A percentile compares a stretch with the other conserved stretches of the same genome.
Conservation (phyloP, 1,140 invertebrate species). For the Lepidotrigona ventralis region DNA sequence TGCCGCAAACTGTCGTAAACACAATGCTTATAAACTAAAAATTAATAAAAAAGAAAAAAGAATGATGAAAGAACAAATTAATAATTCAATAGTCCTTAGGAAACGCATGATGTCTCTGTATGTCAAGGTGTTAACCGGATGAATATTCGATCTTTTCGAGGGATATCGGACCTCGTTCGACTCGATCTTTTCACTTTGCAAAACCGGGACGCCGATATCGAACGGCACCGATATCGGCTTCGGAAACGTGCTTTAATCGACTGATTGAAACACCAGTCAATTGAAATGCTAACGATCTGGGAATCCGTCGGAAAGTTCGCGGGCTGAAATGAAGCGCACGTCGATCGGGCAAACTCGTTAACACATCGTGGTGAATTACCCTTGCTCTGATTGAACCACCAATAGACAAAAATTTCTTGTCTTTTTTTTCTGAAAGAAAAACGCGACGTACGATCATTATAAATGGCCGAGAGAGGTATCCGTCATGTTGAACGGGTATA, state of each 20-base stretch:
- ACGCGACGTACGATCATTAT: not conserved
- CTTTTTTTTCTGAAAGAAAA: not conserved
- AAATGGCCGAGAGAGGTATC: constrained; percentile 14
- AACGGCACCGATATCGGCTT: not conserved
- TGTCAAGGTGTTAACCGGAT: constrained; percentile 40
- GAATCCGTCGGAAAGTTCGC: not conserved
- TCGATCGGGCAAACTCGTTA: not conserved
- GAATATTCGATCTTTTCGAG: constrained; percentile 47
- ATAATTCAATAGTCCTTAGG: no score
- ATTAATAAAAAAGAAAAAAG: no score
- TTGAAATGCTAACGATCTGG: not conserved
- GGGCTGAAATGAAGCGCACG: not conserved
- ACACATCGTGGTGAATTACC: not conserved
- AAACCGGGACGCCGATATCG: no score
- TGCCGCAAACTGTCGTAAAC: no score
- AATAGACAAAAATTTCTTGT: not conserved
- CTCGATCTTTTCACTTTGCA: constrained; percentile 7
- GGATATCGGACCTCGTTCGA: not conserved
- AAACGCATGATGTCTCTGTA: no score
- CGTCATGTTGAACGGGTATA: constrained; percentile 36
- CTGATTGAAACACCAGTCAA: constrained; percentile 10
- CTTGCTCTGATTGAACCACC: no score
- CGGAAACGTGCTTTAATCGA: not conserved
- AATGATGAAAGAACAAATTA: no score
- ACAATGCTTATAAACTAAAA: no score